A percentile compares a stretch with the other conserved stretches of the same genome.
Conservation (phyloP, 2,113 vertebrate genomes). For the Odocoileus virginianus region DNA sequence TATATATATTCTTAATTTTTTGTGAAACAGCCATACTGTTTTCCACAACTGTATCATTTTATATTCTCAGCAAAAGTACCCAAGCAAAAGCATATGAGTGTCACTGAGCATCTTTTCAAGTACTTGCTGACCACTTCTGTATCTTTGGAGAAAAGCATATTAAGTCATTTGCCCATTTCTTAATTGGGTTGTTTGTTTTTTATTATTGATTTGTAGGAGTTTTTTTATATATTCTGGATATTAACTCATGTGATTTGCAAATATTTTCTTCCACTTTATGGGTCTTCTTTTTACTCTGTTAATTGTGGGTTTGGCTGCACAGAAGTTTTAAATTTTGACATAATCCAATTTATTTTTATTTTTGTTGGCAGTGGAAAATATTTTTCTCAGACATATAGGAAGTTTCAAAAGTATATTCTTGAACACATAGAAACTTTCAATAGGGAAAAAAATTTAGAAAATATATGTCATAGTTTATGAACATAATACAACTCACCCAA, state of each 20-base stretch:
- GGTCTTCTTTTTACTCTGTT: not conserved
- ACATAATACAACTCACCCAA: not conserved
- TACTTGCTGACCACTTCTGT: not conserved
- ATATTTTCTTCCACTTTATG: not conserved
- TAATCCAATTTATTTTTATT: not conserved
- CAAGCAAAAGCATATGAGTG: not conserved
- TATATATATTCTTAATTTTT: not conserved
- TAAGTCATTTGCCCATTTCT: not conserved
- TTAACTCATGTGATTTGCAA: not conserved
- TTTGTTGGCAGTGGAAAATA: not conserved
- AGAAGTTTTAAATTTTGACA: not conserved
- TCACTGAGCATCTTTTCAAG: not conserved
- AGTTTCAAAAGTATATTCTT: conserved; percentile 8
- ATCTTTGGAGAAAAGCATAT: not conserved
- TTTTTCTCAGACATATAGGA: not conserved
- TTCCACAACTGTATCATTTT: not conserved
- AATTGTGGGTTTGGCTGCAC: not conserved
- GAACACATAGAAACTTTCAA: not conserved
- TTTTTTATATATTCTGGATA: not conserved
- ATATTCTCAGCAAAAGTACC: not conserved
- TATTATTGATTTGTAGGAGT: not conserved
- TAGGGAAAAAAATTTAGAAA: conserved; percentile 3
- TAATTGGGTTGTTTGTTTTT: not conserved
- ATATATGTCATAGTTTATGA: not conserved
- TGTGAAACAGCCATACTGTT: not conserved